Percentiles rank a stretch among this genome's conserved stretches.
Evolutionary conservation across 2,113 vertebrate genomes (phyloP).

Genomic region (Leuciscus idus): DNA sequence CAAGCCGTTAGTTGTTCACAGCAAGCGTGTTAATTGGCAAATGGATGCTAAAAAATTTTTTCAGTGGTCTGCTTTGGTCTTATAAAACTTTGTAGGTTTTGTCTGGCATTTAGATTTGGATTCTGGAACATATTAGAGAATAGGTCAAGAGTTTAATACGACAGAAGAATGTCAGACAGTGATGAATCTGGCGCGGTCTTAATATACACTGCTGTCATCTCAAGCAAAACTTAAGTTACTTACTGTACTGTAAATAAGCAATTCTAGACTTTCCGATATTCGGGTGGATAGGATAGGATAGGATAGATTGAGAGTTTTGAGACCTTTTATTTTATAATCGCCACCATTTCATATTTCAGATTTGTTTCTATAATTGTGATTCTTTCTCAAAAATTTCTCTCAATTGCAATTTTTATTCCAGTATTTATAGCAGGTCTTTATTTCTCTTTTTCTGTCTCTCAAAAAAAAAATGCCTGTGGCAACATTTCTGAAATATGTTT

Average conservation of each 20-base stretch:
- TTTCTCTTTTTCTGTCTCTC: too few relatives aligned
- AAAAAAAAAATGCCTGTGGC: too few relatives aligned
- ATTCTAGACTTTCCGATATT: neutral
- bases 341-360: neutral
- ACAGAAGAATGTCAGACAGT: conserved; percentile 37
- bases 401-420: too few relatives aligned
- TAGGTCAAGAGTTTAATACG: conserved; percentile 47
- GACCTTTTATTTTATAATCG: neutral
- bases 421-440: too few relatives aligned
- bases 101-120: conserved; percentile 44
- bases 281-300: neutral
- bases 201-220: conserved; percentile 55
- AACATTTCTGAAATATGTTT: neutral
- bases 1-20: conserved; percentile 52
- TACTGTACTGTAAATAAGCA: neutral
- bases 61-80: conserved; percentile 33
- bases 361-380: neutral
- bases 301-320: neutral
- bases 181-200: neutral
- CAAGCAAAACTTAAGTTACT: conserved; percentile 4
- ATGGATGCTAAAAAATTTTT: conserved; percentile 21
- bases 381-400: neutral
- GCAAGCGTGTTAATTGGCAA: conserved; percentile 61
- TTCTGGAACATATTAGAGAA: conserved; percentile 2
- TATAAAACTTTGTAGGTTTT: conserved; percentile 56